Percentiles rank a stretch among this genome's conserved stretches.
These are phyloP conservation scores for Porites lobata DNA, from an alignment of 92 coral and sea anemone species.

Conservation along the genomic window DNA sequence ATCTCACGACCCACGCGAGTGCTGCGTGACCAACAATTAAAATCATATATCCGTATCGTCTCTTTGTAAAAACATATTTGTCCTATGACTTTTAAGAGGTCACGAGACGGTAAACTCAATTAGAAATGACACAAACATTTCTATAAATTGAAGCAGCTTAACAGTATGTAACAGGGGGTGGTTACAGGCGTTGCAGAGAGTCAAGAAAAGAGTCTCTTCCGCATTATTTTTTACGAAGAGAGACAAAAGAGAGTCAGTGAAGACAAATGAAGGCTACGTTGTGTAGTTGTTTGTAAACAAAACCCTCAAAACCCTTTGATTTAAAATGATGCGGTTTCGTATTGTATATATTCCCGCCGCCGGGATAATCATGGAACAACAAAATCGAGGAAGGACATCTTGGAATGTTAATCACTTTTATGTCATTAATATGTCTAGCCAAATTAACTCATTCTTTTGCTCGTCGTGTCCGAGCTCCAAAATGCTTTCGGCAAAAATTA, in stretches of 20 bases:
- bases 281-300: not conserved
- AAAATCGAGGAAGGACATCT: constrained; percentile 10
- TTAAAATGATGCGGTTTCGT: not conserved
- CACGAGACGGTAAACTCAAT: constrained; percentile 25
- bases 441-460: not conserved
- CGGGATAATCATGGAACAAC: not conserved
- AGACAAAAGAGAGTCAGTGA: too few relatives aligned
- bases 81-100: constrained; percentile 26
- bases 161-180: not conserved
- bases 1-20: constrained; percentile 21
- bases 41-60: constrained; percentile 1
- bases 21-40: constrained; percentile 36
- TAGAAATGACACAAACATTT: not conserved
- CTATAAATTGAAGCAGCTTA: not conserved
- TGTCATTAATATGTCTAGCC: not conserved
- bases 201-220: too few relatives aligned
- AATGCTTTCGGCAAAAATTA: not conserved
- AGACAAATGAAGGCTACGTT: too few relatives aligned
- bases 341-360: not conserved
- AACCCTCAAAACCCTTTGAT: not conserved
- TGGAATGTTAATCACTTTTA: not conserved
- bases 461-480: not conserved
- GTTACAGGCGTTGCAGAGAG: not conserved
- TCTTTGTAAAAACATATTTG: constrained; percentile 28
- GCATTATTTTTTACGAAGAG: too few relatives aligned